Evolutionary conservation across 2,888 invertebrate genomes (phyloP), one percentile per base, ranked within the genome.

Genomic region (Brachyopa scutellaris): DNA sequence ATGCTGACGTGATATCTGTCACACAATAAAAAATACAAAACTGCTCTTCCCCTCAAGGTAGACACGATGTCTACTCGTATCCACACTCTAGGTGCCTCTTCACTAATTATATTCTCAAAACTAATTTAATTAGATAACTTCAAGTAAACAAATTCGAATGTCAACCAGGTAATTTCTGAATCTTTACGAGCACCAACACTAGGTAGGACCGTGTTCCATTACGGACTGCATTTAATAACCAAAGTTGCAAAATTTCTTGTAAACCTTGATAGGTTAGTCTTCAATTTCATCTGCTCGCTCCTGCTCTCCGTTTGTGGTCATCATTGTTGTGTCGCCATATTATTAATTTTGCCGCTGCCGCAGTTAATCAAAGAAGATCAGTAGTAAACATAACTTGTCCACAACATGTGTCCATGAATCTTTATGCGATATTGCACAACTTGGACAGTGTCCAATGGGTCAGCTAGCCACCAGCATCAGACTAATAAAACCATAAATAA

Each of bases 361-460:
- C 8, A 36, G 42, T 66, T 51, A 57, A 69, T 76, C 53, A 33
- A 62, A 66, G 77, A 78, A 72, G 72, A 61, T 62, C 67, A 73
- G 73, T 61, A 67, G 67, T 55, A 67, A 79, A 79, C 55, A 79
- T 67, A 79, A 67, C 64, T 66, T 51, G 45, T 57, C 66, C 38
- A 62, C 26, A 26, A 26, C 26, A 26, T 26, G 47, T 67, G 79
- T 47, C 79, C 79, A 73, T 79, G 73, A 79, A 79, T 40, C 33
- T 67, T 67, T 67, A 73, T 73, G 55, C 11, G 33, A 17, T 73
- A 61, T 73, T 73, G 53, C 73, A 73, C 67, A 79, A 72, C 36
- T 49, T 17, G 8, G 21, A 64, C 53, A 40, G 31, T 40, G 15
- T 19, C 33, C 40, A 51, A 9, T 17, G 19, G 21, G 7, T 23